Conservation (phyloP, 2,888 invertebrate genomes). For the Scaptomyza polygonia region DNA sequence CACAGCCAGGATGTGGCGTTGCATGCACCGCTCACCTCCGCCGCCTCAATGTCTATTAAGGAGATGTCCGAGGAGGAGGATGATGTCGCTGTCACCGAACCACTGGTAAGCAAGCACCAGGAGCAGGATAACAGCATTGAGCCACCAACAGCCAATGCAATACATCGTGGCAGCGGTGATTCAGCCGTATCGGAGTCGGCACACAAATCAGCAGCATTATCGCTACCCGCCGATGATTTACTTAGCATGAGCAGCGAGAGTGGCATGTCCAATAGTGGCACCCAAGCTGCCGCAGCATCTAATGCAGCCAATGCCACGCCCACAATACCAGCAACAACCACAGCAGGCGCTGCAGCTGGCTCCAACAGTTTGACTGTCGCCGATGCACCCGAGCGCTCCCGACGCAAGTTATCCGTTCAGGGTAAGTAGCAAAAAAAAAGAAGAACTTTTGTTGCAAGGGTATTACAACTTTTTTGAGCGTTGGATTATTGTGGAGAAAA, state of each 20-base stretch:
- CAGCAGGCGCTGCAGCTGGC: conserved; percentile 31
- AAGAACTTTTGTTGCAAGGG: background rate
- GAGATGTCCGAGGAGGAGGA: conserved; percentile 80
- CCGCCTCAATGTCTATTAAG: conserved; percentile 80
- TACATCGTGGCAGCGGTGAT: conserved; percentile 69
- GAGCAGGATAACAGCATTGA: conserved; percentile 42
- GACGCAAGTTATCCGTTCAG: conserved; percentile 84
- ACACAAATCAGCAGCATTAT: conserved; percentile 79
- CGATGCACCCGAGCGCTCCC: conserved; percentile 80
- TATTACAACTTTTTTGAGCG: no score
- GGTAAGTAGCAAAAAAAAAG: conserved; percentile 62
- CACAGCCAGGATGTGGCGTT: conserved; percentile 71
- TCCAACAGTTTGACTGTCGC: conserved; percentile 68
- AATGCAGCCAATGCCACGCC: conserved; percentile 49
- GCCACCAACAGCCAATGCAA: conserved; percentile 27
- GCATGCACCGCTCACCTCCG: conserved; percentile 66
- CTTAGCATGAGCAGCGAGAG: conserved; percentile 75
- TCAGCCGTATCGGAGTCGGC: conserved; percentile 61
- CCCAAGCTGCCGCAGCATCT: conserved; percentile 16
- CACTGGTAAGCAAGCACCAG: conserved; percentile 48
- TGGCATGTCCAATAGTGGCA: conserved; percentile 63
- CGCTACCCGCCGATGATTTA: conserved; percentile 71
- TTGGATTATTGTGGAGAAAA: no score
- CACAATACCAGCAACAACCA: conserved; percentile 41
- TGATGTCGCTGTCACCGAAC: conserved; percentile 59